A percentile compares a stretch with the other conserved stretches of the same genome.
These are phyloP conservation scores for Eupeodes latifasciatus DNA, from an alignment of 2,888 invertebrate species.

Conservation along the genomic window DNA sequence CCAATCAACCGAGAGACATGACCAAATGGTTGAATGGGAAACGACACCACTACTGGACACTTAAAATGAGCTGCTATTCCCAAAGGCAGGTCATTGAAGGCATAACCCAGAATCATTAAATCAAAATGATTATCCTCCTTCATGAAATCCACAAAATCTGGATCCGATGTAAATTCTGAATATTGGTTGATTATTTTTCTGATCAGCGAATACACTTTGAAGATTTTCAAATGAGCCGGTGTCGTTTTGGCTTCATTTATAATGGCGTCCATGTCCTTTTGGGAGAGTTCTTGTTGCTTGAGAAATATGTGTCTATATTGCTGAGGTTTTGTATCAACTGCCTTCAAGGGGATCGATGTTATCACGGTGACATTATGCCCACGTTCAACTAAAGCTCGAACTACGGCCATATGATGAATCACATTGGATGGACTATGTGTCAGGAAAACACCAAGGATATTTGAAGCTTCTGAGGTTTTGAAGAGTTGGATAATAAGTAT, in stretches of 20 bases:
- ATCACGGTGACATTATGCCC: slow-evolving; percentile 83
- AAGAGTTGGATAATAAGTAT: background rate
- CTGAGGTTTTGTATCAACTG: slow-evolving; percentile 78
- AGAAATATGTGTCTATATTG: slow-evolving; percentile 80
- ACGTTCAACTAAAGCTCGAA: slow-evolving; percentile 80
- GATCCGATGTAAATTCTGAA: slow-evolving; percentile 68
- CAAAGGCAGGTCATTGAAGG: slow-evolving; percentile 77
- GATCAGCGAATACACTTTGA: slow-evolving; percentile 13
- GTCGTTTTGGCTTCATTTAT: slow-evolving; percentile 28
- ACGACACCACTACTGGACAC: slow-evolving; percentile 78
- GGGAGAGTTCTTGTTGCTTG: slow-evolving; percentile 19
- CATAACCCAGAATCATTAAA: slow-evolving; percentile 78
- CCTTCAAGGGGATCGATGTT: slow-evolving; percentile 77
- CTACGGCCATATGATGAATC: slow-evolving; percentile 82
- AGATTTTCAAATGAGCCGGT: background rate
- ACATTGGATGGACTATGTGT: slow-evolving; percentile 82
- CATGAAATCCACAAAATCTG: slow-evolving; percentile 74
- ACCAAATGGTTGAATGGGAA: slow-evolving; percentile 70
- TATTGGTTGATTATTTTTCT: slow-evolving; percentile 36
- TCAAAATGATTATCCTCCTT: slow-evolving; percentile 77
- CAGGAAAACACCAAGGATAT: slow-evolving; percentile 82
- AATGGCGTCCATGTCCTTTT: slow-evolving; percentile 45
- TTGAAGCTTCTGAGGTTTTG: slow-evolving; percentile 74
- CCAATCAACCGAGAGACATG: slow-evolving; percentile 75
- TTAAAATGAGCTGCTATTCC: slow-evolving; percentile 79